Evolutionary conservation across 35 echinoderm and acorn worm genomes (phyloP).

Genomic region (Lytechinus pictus): DNA sequence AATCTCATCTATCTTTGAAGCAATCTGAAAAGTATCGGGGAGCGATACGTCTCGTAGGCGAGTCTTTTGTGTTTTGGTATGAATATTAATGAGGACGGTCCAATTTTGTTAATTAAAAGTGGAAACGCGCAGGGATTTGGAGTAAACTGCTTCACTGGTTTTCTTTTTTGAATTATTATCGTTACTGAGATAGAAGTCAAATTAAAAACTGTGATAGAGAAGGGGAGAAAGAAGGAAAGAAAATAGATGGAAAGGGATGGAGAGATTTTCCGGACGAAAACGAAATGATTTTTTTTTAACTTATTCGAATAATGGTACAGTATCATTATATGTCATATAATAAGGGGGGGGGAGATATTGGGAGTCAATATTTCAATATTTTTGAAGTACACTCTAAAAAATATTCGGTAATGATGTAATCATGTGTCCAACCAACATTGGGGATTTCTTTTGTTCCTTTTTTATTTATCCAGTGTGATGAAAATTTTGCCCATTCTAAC

Average conservation of each 20-base stretch:
- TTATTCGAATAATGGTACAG: too few species aligned
- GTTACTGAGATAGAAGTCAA: neutral
- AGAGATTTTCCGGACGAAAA: too few species aligned
- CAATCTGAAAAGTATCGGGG: neutral
- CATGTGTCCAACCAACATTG: too few species aligned
- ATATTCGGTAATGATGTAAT: too few species aligned
- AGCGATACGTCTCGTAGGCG: neutral
- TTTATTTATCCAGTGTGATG: too few species aligned
- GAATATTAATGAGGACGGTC: neutral
- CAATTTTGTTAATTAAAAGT: neutral
- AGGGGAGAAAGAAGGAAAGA: neutral
- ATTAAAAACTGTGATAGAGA: too few species aligned
- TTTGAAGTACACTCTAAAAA: too few species aligned
- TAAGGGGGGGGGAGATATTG: too few species aligned
- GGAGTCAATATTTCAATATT: too few species aligned
- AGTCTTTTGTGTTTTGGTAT: conserved; percentile 4
- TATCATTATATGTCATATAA: neutral
- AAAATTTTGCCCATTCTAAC: too few species aligned
- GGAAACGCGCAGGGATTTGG: neutral
- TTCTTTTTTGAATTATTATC: neutral
- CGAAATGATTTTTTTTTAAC: too few species aligned
- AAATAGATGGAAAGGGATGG: neutral
- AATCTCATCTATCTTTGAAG: conserved; percentile 13
- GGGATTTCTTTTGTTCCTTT: too few species aligned
- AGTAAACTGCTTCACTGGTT: neutral